Percentiles rank a stretch among this genome's conserved stretches.
These are phyloP conservation scores for Ormyrus nitidulus DNA, from an alignment of 2,888 invertebrate genomes.

Conservation along the genomic window DNA sequence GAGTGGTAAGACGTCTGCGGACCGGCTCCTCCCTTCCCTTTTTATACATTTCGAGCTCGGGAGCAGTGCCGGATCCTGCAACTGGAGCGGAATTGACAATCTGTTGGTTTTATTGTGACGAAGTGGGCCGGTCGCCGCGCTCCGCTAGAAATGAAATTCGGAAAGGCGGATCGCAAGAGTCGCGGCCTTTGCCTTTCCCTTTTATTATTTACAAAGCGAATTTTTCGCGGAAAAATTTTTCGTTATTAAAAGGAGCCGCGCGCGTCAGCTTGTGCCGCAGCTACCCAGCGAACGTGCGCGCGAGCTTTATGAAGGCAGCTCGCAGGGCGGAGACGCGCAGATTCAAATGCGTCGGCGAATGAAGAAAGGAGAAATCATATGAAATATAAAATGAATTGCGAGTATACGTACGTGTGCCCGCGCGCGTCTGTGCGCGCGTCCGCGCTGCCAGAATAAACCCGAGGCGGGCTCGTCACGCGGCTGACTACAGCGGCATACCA, in stretches of 20 bases:
- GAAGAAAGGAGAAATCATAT: conserved; percentile 46
- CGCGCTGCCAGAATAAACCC: conserved; percentile 3
- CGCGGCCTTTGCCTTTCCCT: not conserved
- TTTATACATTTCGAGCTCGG: not conserved
- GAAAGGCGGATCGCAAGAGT: conserved; percentile 23
- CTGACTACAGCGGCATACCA: conserved; percentile 13
- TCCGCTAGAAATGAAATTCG: conserved; percentile 44
- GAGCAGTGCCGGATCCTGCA: conserved; percentile 1
- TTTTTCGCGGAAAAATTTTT: not conserved
- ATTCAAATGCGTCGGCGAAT: not conserved
- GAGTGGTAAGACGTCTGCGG: conserved; percentile 37
- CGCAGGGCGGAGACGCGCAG: conserved; percentile 6
- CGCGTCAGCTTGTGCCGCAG: not conserved
- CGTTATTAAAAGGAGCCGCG: conserved; percentile 28
- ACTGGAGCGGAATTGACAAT: conserved; percentile 54
- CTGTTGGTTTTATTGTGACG: conserved; percentile 46
- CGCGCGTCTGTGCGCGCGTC: not conserved
- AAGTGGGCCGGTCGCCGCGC: conserved; percentile 3
- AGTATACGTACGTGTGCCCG: not conserved
- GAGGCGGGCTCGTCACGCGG: conserved; percentile 10
- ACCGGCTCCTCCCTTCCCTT: not conserved
- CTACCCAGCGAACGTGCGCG: not conserved
- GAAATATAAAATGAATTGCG: conserved; percentile 42
- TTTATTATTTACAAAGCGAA: conserved; percentile 5
- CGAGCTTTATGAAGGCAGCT: not conserved